phyloP scores from a whole-genome alignment of 2,888 invertebrate genomes.

The Yponomeuta evonymella region DNA sequence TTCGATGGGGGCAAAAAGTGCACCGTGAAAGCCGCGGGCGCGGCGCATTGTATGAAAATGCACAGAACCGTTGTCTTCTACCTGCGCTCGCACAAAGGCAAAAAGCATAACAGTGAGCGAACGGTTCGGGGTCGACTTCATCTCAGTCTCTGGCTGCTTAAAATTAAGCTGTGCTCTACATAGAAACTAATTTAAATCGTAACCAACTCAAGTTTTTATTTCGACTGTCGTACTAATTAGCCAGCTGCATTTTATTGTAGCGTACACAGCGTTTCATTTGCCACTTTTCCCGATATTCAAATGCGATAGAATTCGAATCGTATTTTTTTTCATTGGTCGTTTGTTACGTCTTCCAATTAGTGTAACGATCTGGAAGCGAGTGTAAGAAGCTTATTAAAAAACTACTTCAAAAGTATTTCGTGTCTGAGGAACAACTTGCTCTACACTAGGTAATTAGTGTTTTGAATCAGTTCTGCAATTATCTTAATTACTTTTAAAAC shows the following conservation, averaged over 20 bases:
- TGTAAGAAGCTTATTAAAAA: conserved; percentile 2
- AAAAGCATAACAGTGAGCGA: conserved; percentile 62
- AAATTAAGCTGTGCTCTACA: conserved; percentile 26
- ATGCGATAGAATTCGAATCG: neutral
- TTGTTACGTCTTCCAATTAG: neutral
- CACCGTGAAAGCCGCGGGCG: conserved; percentile 65
- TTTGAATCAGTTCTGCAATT: neutral
- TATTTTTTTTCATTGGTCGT: neutral
- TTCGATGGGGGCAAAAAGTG: conserved; percentile 55
- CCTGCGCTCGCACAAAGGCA: conserved; percentile 51
- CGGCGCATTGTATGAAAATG: conserved; percentile 75
- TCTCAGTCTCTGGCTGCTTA: neutral
- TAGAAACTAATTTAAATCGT: conserved; percentile 61
- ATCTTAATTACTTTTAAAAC: neutral
- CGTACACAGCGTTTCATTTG: neutral
- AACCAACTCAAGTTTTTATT: conserved; percentile 51
- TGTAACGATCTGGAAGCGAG: neutral
- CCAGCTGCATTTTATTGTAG: conserved; percentile 6
- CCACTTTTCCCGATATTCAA: neutral
- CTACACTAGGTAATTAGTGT: neutral
- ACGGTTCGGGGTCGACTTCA: conserved; percentile 39
- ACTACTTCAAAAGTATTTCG: conserved; percentile 1
- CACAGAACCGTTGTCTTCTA: conserved; percentile 66
- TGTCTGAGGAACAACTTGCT: neutral
- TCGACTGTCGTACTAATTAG: conserved; percentile 33